A percentile compares a stretch with the other conserved stretches of the same genome.
phyloP scores from a whole-genome alignment of 2,797 vertebrate species.

The Apodemus agrarius region DNA sequence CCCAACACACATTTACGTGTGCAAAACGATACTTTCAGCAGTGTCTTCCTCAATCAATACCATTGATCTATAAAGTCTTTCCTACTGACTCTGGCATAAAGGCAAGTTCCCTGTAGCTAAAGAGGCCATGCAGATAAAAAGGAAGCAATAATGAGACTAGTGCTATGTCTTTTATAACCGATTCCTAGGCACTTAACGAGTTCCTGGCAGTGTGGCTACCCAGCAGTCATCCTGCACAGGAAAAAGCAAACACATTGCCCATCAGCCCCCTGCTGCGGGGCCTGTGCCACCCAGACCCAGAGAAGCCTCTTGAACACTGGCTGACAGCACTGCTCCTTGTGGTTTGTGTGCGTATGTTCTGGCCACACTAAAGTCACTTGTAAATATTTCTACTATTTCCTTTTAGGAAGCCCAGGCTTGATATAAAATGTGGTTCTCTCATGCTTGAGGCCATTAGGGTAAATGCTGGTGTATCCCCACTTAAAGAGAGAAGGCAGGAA shows the following conservation, averaged over 20 bases:
- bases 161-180: background rate
- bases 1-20: background rate
- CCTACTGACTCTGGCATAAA: slow-evolving; percentile 7
- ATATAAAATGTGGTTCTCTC: slow-evolving; percentile 67
- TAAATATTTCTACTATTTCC: slow-evolving; percentile 66
- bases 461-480: slow-evolving; percentile 41
- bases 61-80: slow-evolving; percentile 28
- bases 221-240: background rate
- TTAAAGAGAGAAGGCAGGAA: slow-evolving; percentile 74
- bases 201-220: background rate
- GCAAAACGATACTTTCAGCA: background rate
- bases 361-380: slow-evolving; percentile 59
- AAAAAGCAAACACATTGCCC: background rate
- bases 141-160: background rate
- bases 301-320: background rate
- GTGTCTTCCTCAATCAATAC: background rate
- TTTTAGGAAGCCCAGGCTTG: slow-evolving; percentile 58
- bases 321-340: background rate
- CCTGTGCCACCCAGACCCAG: background rate
- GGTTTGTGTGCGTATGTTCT: background rate
- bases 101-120: background rate
- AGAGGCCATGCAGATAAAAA: slow-evolving; percentile 10
- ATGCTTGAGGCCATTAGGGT: slow-evolving; percentile 63
- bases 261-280: background rate
- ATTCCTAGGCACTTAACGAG: background rate